Evolutionary conservation across 2,797 vertebrate genomes (phyloP).

Genomic region (Poeciliopsis paucimaculata): DNA sequence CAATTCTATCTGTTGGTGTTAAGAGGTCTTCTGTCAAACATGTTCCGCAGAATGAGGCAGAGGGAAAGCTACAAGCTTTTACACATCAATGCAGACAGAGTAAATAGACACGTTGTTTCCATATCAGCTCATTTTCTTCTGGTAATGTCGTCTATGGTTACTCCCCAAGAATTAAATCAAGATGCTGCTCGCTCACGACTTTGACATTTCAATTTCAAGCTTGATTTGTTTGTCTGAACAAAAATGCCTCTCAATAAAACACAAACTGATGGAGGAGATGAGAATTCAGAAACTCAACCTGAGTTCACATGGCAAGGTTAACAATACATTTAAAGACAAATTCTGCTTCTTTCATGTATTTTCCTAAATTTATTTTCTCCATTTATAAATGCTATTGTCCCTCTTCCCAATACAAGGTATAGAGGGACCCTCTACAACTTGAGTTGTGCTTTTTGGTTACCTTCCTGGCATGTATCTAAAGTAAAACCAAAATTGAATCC

Average conservation of each 20-base stretch:
- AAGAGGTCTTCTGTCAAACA: slow-evolving; percentile 4
- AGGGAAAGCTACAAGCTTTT: background rate
- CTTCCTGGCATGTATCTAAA: background rate
- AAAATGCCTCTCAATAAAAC: slow-evolving; percentile 9
- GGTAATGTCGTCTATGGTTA: background rate
- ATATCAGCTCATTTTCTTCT: background rate
- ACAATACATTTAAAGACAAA: background rate
- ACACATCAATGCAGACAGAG: background rate
- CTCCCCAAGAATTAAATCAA: slow-evolving; percentile 18
- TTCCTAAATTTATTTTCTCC: background rate
- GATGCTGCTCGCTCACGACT: slow-evolving; percentile 11
- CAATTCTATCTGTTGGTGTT: slow-evolving; percentile 1
- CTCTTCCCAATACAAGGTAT: background rate
- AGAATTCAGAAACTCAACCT: background rate
- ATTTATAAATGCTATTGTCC: background rate
- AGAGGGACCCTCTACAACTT: background rate
- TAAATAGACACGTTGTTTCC: background rate
- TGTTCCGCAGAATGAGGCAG: slow-evolving; percentile 2
- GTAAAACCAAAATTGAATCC: background rate
- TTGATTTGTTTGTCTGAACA: slow-evolving; percentile 27
- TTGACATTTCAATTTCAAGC: slow-evolving; percentile 29
- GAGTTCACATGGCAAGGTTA: background rate
- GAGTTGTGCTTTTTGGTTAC: background rate
- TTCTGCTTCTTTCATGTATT: background rate
- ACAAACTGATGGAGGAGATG: slow-evolving; percentile 5